Base-by-base conservation (phyloP, 2,888 invertebrate species). In the Acanthacorydalis orientalis region DNA sequence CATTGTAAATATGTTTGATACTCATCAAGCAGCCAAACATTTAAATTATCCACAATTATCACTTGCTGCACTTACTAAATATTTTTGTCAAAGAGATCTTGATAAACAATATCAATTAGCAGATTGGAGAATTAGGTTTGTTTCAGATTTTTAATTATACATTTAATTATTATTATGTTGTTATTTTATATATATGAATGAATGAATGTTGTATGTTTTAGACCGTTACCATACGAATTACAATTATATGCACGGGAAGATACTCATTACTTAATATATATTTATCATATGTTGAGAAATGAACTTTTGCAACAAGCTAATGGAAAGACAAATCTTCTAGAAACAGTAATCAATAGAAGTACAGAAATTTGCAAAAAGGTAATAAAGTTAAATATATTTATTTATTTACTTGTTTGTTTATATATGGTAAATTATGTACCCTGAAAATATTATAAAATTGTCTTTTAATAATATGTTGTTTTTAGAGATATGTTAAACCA, bases 1-100 rank as follows among this genome's bases (percentile, higher is more conserved):
- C 61, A 68, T 98, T 2, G 95, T 98, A 1, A 95, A 96, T 54
- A 77, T 98, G 80, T 96, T 98, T 62, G 98, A 98, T 64, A 98
- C 97, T 0, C 80, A 89, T 60, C 82, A 85, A 60, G 96, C 95
- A 0, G 82, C 90, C 0, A 77, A 81, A 53, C 69, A 77, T 2
- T 69, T 97, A 1, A 74, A 76, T 23, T 70, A 84, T 51, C 68
- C 78, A 0, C 75, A 78, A 12, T 68, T 83, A 1, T 89, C 91
- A 4, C 68, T 90, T 44, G 81, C 87, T 1, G 80, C 80, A 62
- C 69, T 98, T 35, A 69, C 97, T 34, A 72, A 78, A 56, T 72
- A 72, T 46, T 93, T 86, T 62, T 91, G 93, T 60, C 64, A 76
- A 40, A 69, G 92, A 16, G 71, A 78, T 49, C 77, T 85, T 0